Conservation (phyloP, 2,797 vertebrate species). For the Periparus ater region DNA sequence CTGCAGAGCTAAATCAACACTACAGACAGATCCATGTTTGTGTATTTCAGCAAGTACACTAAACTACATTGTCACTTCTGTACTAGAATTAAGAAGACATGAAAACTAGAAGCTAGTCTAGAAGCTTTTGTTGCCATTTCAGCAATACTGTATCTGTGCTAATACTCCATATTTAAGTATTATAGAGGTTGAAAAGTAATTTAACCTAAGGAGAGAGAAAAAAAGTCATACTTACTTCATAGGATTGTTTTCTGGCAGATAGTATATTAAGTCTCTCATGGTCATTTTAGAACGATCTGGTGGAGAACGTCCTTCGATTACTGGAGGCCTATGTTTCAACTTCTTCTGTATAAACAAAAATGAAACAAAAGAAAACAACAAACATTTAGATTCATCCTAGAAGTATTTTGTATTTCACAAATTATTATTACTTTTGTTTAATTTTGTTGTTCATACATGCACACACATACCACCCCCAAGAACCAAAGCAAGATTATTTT, state of each 20-base stretch:
- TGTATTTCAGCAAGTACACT: neutral
- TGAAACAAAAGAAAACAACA: neutral
- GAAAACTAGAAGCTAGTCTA: neutral
- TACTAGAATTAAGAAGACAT: neutral
- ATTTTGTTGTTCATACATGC: neutral
- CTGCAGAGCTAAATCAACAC: neutral
- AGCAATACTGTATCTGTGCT: neutral
- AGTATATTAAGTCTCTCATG: conserved; percentile 97
- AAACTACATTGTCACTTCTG: neutral
- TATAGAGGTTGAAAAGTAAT: neutral
- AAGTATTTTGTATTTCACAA: neutral
- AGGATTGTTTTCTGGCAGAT: conserved; percentile 91
- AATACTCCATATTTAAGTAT: neutral
- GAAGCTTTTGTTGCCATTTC: neutral
- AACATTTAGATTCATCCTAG: neutral
- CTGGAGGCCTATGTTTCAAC: conserved; percentile 73
- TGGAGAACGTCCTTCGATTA: conserved; percentile 73
- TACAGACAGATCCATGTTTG: neutral
- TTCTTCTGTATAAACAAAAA: conserved; percentile 73
- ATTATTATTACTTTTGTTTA: neutral
- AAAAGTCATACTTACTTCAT: conserved; percentile 87
- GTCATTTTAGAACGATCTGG: conserved; percentile 95
- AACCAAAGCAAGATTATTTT: neutral
- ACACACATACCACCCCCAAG: neutral
- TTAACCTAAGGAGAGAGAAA: neutral